Evolutionary conservation across 2,113 vertebrate species (phyloP).

Genomic region (Rhinichthys klamathensis): DNA sequence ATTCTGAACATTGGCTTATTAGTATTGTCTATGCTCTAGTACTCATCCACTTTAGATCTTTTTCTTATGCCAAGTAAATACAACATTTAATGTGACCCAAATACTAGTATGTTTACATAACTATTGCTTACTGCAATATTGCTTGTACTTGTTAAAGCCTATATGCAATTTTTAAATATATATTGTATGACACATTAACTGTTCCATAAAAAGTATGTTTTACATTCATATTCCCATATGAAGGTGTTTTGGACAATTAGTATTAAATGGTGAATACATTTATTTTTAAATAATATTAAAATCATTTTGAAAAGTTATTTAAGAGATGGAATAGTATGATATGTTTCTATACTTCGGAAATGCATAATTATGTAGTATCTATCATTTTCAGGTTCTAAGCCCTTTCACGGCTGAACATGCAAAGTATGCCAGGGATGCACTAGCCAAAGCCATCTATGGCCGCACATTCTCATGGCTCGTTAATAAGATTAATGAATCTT

Average conservation of each 20-base stretch:
- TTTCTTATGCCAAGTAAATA: too few relatives aligned
- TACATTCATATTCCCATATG: background rate
- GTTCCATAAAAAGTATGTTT: background rate
- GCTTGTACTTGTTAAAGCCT: too few relatives aligned
- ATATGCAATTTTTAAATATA: too few relatives aligned
- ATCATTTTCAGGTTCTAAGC: constrained; percentile 83
- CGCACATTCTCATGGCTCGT: constrained; percentile 94
- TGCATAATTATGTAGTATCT: background rate
- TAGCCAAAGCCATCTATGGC: constrained; percentile 92
- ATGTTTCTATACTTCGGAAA: background rate
- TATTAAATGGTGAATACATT: constrained; percentile 34
- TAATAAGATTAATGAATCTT: constrained; percentile 87
- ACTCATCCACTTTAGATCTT: too few relatives aligned
- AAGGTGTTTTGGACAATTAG: background rate
- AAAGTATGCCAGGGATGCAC: constrained; percentile 85
- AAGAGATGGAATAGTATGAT: background rate
- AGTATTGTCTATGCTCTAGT: background rate
- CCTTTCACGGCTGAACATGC: constrained; percentile 86
- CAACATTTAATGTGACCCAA: too few relatives aligned
- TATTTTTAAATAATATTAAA: background rate
- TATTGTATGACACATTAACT: background rate
- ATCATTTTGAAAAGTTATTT: background rate
- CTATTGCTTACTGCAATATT: too few relatives aligned
- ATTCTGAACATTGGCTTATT: background rate
- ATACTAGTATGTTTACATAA: too few relatives aligned